A percentile compares a stretch with the other conserved stretches of the same genome.
These are phyloP conservation scores for Notocelia uddmanniana DNA, from an alignment of 2,888 invertebrate genomes.

Conservation along the genomic window DNA sequence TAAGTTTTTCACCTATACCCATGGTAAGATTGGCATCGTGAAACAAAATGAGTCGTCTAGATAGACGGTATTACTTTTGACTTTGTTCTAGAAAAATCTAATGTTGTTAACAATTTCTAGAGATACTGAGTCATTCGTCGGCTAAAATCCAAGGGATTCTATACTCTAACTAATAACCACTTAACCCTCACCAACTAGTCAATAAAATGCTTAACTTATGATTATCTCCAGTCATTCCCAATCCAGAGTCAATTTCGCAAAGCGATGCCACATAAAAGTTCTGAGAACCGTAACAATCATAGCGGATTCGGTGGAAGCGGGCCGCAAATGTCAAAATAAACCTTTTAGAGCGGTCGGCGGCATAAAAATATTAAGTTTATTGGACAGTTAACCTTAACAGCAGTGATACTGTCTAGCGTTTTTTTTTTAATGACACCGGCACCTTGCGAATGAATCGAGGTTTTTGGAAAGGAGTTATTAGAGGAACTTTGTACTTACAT, in stretches of 20 bases:
- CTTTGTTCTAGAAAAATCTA: too few species aligned
- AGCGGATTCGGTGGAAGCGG: constrained; percentile 64
- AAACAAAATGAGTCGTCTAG: too few species aligned
- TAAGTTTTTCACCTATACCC: too few species aligned
- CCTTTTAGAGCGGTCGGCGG: constrained; percentile 66
- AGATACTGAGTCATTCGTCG: neutral
- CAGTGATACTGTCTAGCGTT: constrained; percentile 56
- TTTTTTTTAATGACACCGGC: constrained; percentile 14
- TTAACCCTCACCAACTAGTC: constrained; percentile 1
- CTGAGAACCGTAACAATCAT: constrained; percentile 60
- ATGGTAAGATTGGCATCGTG: too few species aligned
- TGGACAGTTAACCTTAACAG: constrained; percentile 68
- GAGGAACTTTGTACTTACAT: neutral
- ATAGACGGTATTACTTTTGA: too few species aligned
- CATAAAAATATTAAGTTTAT: constrained; percentile 81
- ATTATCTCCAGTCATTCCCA: constrained; percentile 24
- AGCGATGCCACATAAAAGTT: constrained; percentile 56
- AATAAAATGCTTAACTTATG: constrained; percentile 38
- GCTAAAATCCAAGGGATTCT: neutral
- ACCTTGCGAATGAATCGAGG: neutral
- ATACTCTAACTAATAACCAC: neutral
- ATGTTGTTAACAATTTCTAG: too few species aligned
- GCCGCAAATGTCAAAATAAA: constrained; percentile 64
- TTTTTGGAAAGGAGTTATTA: neutral
- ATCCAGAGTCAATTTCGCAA: constrained; percentile 37